Base-by-base conservation (phyloP, 2,888 invertebrate genomes). In the Ennomos fuscantarius region DNA sequence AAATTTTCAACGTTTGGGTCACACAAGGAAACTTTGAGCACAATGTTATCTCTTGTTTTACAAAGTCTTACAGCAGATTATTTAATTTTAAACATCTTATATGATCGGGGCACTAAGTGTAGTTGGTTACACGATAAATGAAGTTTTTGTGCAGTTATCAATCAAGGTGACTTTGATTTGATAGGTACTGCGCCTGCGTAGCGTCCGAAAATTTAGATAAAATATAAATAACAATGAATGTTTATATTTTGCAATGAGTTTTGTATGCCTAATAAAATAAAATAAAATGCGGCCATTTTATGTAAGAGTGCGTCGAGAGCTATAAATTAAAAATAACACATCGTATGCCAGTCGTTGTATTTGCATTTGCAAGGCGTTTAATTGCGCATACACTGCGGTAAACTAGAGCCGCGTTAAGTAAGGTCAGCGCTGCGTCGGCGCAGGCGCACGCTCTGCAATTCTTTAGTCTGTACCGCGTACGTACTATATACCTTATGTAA, bases 381-480 rank as follows among this genome's bases (percentile, higher is more conserved):
- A 53, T 12, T 56, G 65, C 62, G 68, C 60, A 59, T 51, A 61
- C 65, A 56, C 50, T 66, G 68, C 69, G 77, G 70, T 68, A 72
- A 82, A 84, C 82, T 76, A 75, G 75, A 60, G 67, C 63, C 68
- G 77, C 67, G 84, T 86, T 87, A 84, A 73, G 86, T 81, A 79
- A 87, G 87, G 87, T 87, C 86, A 85, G 86, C 55, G 10, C n/a
- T 41, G 50, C 40, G 40, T 36, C 36, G 24, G 43, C 48, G 48
- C 40, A 15, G 1, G 55, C 63, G 63, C 63, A 63, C 24, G 24
- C 24, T 24, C 24, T 24, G 24, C 24, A 24, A 24, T 3, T 24
- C 24, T 24, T 3, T 24, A 24, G 24, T 24, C 24, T 24, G 24
- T 24, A 24, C 15, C 15, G 3, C 1, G 24, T 24, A 24, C 5